phyloP scores from a whole-genome alignment of 2,113 vertebrate genomes.

The Acrocephalus kingi region DNA sequence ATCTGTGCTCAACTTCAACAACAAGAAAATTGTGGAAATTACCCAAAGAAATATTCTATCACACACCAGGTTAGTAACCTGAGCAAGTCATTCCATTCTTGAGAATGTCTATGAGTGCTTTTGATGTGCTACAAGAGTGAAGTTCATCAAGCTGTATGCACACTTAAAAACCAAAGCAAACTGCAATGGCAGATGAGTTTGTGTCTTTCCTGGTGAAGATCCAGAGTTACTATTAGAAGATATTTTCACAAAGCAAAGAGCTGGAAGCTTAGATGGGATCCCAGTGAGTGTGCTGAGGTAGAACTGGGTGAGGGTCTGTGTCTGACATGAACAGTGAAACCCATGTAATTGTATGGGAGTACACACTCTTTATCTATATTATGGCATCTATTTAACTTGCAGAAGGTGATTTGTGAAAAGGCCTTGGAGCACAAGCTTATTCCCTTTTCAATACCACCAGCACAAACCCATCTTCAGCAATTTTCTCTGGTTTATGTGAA shows the following conservation, averaged over 20 bases:
- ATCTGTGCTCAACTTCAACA: background rate
- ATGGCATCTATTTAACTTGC: constrained; percentile 4
- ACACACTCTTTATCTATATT: background rate
- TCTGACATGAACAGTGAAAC: background rate
- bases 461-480: background rate
- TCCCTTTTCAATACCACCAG: constrained; percentile 27
- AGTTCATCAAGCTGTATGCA: background rate
- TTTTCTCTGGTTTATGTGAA: background rate
- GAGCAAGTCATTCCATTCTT: background rate
- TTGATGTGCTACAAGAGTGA: background rate
- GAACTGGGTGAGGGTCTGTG: fast-evolving
- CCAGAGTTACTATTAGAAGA: background rate
- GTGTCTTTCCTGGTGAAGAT: background rate
- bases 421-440: constrained; percentile 10
- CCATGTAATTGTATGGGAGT: background rate
- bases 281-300: fast-evolving
- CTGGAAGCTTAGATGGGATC: background rate
- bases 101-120: background rate
- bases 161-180: background rate
- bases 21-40: background rate
- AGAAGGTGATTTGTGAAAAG: background rate
- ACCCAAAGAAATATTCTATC: background rate
- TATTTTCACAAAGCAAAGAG: background rate
- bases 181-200: background rate
- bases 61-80: background rate